phyloP scores from a whole-genome alignment of 2,113 vertebrate genomes.

The Thunnus thynnus region DNA sequence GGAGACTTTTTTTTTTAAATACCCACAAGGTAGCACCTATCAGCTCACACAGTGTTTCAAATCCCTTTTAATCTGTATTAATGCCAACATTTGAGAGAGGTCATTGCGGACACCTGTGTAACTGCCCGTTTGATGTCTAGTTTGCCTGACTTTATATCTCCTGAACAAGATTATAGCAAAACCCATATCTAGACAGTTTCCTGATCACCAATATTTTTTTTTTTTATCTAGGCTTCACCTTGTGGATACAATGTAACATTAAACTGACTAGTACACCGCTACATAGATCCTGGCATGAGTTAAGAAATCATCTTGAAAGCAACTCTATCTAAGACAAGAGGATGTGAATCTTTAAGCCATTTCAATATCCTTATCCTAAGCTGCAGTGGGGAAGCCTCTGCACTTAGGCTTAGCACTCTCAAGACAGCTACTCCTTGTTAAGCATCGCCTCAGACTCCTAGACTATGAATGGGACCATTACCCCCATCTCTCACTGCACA shows the following conservation, averaged over 20 bases:
- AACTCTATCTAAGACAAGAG: slow-evolving; percentile 42
- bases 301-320: slow-evolving; percentile 34
- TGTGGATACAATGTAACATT: not conserved
- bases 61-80: slow-evolving; percentile 65
- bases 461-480: slow-evolving; percentile 79
- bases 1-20: slow-evolving; percentile 40
- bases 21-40: slow-evolving; percentile 47
- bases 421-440: slow-evolving; percentile 79
- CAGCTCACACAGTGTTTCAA: slow-evolving; percentile 50
- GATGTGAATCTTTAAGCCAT: slow-evolving; percentile 66
- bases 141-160: slow-evolving; percentile 9
- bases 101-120: slow-evolving; percentile 29
- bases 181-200: not conserved
- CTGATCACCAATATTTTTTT: not conserved
- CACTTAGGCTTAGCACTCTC: slow-evolving; percentile 78
- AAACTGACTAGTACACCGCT: slow-evolving; percentile 11
- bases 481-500: slow-evolving; percentile 67
- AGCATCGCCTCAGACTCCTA: slow-evolving; percentile 68
- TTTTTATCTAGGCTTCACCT: not conserved
- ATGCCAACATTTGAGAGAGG: slow-evolving; percentile 18
- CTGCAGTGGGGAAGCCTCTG: slow-evolving; percentile 70
- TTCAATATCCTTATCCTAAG: slow-evolving; percentile 77
- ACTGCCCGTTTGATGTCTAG: slow-evolving; percentile 30
- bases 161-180: slow-evolving; percentile 15
- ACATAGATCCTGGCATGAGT: slow-evolving; percentile 3